Conservation (phyloP, 2,797 vertebrate genomes). For the Pseudomugil gertrudae region DNA sequence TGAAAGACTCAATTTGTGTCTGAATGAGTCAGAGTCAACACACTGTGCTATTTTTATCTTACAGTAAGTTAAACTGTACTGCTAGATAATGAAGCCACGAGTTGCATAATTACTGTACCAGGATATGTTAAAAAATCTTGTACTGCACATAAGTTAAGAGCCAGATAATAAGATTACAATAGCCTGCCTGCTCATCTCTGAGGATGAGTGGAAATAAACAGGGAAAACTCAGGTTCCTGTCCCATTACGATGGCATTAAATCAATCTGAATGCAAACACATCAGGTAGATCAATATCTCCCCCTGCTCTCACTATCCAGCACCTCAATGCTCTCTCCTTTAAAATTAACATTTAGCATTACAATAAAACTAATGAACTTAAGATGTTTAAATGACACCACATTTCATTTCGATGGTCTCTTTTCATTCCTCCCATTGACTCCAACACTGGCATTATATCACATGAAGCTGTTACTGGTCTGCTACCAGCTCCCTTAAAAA, state of each 20-base stretch:
- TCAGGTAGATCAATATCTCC: not conserved
- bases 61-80: conserved; percentile 54
- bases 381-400: too few species aligned
- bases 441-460: too few species aligned
- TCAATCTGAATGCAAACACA: not conserved
- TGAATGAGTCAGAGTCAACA: conserved; percentile 60
- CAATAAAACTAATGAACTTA: too few species aligned
- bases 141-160: not conserved
- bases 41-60: conserved; percentile 54
- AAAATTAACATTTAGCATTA: too few species aligned
- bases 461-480: too few species aligned
- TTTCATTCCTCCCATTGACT: too few species aligned
- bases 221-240: too few species aligned
- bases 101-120: conserved; percentile 34
- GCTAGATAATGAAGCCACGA: conserved; percentile 13
- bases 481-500: too few species aligned
- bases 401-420: too few species aligned
- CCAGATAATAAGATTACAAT: not conserved
- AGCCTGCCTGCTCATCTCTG: not conserved
- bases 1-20: conserved; percentile 23
- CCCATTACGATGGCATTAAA: too few species aligned
- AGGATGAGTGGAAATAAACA: not conserved
- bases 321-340: too few species aligned
- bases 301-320: too few species aligned
- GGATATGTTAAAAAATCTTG: conserved; percentile 10